Evolutionary conservation across 2,797 vertebrate species (phyloP).

Genomic region (Sebastes aleutianus): DNA sequence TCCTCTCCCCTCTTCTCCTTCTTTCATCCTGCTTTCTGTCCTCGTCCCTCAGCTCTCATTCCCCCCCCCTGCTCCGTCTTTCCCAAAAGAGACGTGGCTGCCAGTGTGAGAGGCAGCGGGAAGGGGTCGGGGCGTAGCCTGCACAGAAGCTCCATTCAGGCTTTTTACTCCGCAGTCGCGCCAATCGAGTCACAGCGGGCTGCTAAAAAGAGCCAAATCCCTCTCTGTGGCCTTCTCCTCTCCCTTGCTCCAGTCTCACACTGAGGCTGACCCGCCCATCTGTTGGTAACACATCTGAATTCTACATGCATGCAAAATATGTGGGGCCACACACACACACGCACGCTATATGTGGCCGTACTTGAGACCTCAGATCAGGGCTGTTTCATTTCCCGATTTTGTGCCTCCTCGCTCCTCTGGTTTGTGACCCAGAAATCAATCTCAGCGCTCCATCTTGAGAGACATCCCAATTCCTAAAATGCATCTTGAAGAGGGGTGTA

Average conservation of each 20-base stretch:
- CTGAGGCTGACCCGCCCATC: slow-evolving; percentile 53
- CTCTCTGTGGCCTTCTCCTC: slow-evolving; percentile 35
- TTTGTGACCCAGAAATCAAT: too few species aligned
- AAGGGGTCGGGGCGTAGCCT: slow-evolving; percentile 47
- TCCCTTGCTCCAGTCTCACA: slow-evolving; percentile 26
- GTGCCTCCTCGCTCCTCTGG: too few species aligned
- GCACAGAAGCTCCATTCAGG: slow-evolving; percentile 81
- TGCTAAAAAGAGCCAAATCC: slow-evolving; percentile 69
- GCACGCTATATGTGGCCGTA: not conserved
- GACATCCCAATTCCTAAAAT: too few species aligned
- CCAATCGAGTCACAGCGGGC: slow-evolving; percentile 66
- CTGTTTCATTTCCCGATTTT: too few species aligned
- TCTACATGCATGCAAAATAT: slow-evolving; percentile 41
- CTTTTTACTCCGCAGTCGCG: slow-evolving; percentile 61
- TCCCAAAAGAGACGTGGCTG: slow-evolving; percentile 52
- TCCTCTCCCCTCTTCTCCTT: slow-evolving; percentile 5
- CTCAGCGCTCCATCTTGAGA: too few species aligned
- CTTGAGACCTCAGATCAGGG: not conserved
- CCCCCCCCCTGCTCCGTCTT: slow-evolving; percentile 3
- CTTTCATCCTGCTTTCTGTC: slow-evolving; percentile 26
- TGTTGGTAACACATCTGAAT: slow-evolving; percentile 47
- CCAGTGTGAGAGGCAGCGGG: slow-evolving; percentile 41
- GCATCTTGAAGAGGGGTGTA: too few species aligned
- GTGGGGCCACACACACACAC: not conserved
- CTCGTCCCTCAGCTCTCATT: slow-evolving; percentile 1